These are phyloP conservation scores for Lumbricus terrestris DNA, from an alignment of 2,888 invertebrate species.

Conservation along the genomic window DNA sequence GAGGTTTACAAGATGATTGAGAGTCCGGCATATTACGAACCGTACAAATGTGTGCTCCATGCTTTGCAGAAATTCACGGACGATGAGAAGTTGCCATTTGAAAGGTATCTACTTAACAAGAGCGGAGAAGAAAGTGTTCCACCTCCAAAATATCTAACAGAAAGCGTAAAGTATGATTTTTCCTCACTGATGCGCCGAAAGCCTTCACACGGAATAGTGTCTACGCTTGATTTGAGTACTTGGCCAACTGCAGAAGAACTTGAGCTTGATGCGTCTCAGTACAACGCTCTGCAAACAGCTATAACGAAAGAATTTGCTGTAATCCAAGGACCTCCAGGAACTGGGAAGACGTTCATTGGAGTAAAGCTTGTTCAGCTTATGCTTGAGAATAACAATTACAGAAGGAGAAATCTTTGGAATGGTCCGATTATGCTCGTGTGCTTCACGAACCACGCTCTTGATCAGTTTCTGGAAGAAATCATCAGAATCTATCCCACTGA, in stretches of 20 bases:
- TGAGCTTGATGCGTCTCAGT: conserved; percentile 44
- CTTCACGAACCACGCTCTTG: conserved; percentile 82
- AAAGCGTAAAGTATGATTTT: conserved; percentile 17
- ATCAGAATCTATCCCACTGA: conserved; percentile 12
- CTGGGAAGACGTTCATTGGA: conserved; percentile 46
- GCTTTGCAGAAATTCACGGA: conserved; percentile 66
- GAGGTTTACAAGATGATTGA: conserved; percentile 67
- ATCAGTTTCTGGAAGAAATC: conserved; percentile 74
- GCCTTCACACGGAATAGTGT: not conserved
- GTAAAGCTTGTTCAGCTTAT: conserved; percentile 62
- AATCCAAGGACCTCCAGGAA: conserved; percentile 46
- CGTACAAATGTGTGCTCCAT: conserved; percentile 72
- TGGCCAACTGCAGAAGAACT: conserved; percentile 42
- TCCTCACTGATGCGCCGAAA: not conserved
- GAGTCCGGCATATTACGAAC: conserved; percentile 75
- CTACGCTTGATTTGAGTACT: conserved; percentile 13
- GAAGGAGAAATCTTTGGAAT: conserved; percentile 18
- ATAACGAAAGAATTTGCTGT: conserved; percentile 50
- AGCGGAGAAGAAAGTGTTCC: not conserved
- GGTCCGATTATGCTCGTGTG: conserved; percentile 71
- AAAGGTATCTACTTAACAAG: conserved; percentile 67
- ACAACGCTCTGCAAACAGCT: conserved; percentile 41
- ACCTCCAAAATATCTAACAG: not conserved
- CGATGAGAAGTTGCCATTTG: conserved; percentile 66
- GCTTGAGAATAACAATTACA: conserved; percentile 63